Evolutionary conservation across 2,113 vertebrate species (phyloP), one percentile per base, ranked within the genome.

Genomic region (Lepisosteus oculatus): DNA sequence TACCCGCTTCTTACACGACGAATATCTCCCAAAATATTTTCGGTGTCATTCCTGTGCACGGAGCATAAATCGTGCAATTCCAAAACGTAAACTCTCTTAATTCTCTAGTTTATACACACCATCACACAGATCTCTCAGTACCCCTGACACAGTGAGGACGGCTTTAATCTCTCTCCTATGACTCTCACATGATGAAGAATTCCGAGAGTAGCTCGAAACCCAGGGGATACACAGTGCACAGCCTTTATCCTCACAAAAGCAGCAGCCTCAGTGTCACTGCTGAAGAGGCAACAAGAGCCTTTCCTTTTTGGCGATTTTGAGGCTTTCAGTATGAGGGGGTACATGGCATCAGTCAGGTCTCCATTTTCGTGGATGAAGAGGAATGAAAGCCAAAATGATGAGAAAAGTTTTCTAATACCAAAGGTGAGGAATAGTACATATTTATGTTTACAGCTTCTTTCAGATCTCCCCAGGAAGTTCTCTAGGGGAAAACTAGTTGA

Each of bases 111-210:
- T 51, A 9, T 9, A 51, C 47, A 51, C 47, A 51, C 47, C 29
- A 29, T 29, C 29, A 51, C 9, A 51, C 47, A 51, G 9, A 5
- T 6, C 47, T 51, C 5, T 9, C 47, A 51, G 47, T 51, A 51
- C 47, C 47, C 47, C 47, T 6, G 47, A 65, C 6, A 73, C 77
- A 85, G 57, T 72, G 54, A 67, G 68, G 56, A 61, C 70, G n/a
- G 29, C 9, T 66, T 45, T 91, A 91, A 92, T 92, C 90, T 75
- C 79, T 79, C 63, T 77, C 81, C 74, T 84, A 86, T 93, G 92
- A 92, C 92, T 92, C 88, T 93, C 92, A 93, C 91, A 92, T 93
- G 92, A 92, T 85, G 76, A 71, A 77, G 69, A 76, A 86, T 84
- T 79, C 77, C 72, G 4, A 69, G 67, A 55, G 29, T 29, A 29